These are phyloP conservation scores for Sarcophaga carnaria DNA, from an alignment of 2,888 invertebrate species.

Conservation along the genomic window DNA sequence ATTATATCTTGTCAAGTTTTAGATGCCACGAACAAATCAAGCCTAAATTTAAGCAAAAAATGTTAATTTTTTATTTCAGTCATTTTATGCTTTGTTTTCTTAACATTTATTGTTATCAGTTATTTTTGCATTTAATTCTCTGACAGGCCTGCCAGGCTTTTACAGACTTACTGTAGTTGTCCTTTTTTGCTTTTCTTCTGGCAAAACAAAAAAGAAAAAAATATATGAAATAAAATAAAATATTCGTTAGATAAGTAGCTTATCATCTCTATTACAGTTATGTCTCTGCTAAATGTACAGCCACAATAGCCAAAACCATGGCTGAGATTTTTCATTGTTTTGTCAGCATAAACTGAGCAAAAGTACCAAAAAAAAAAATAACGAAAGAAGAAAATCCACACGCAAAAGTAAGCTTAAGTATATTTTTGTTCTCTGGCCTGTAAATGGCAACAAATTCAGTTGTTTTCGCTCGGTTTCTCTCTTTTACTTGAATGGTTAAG, in stretches of 20 bases:
- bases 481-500: slow-evolving; percentile 15
- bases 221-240: neutral
- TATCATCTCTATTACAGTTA: slow-evolving; percentile 64
- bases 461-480: slow-evolving; percentile 4
- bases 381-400: slow-evolving; percentile 17
- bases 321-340: slow-evolving; percentile 46
- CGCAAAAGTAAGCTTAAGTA: slow-evolving; percentile 50
- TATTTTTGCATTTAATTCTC: neutral
- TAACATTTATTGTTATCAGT: neutral
- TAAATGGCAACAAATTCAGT: slow-evolving; percentile 54
- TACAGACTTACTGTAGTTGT: neutral
- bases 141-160: neutral
- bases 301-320: slow-evolving; percentile 40
- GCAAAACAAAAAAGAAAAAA: neutral
- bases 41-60: neutral
- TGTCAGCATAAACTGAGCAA: slow-evolving; percentile 17
- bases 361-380: neutral
- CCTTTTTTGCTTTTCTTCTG: neutral
- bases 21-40: too few species aligned
- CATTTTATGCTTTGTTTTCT: neutral
- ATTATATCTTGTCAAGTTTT: too few species aligned
- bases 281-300: slow-evolving; percentile 28
- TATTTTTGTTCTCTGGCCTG: slow-evolving; percentile 51
- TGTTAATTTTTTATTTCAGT: neutral
- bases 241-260: slow-evolving; percentile 63